These are phyloP conservation scores for Drosophila meridionalis DNA, from an alignment of 2,888 invertebrate genomes.

Conservation along the genomic window DNA sequence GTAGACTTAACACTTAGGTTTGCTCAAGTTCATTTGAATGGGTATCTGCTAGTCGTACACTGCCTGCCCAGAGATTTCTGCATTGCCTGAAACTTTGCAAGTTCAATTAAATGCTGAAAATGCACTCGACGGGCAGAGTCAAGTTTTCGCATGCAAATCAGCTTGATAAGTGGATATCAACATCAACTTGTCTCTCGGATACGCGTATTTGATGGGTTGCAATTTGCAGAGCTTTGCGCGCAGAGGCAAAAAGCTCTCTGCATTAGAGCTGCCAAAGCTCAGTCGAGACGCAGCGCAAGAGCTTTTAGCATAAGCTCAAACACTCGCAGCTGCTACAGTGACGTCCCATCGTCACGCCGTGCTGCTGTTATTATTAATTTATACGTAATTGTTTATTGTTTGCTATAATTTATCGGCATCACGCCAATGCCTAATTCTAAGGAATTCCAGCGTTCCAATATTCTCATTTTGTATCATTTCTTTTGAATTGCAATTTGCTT, in stretches of 20 bases:
- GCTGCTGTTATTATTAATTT: not conserved
- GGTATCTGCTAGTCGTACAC: not conserved
- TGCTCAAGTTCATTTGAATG: no score
- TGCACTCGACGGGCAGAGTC: not conserved
- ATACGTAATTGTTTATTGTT: not conserved
- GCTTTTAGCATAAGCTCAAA: constrained; percentile 23
- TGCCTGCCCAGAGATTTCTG: not conserved
- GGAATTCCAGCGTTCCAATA: not conserved
- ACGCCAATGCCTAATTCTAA: not conserved
- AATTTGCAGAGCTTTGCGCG: not conserved
- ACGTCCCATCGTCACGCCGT: not conserved
- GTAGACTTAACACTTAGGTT: no score
- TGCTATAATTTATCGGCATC: not conserved
- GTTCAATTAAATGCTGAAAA: constrained; percentile 5
- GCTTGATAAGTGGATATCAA: not conserved
- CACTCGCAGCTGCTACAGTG: not conserved
- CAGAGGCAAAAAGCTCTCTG: no score
- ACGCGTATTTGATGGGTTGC: not conserved
- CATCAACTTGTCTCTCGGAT: not conserved
- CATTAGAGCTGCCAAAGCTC: not conserved
- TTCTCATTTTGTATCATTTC: not conserved
- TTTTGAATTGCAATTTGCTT: not conserved
- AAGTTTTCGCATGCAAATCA: not conserved
- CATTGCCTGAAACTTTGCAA: not conserved
- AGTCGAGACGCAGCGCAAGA: constrained; percentile 12